Percentiles rank a stretch among this genome's conserved stretches.
Evolutionary conservation across 2,797 vertebrate genomes (phyloP).

Genomic region (Parotocinclus haroldoi): DNA sequence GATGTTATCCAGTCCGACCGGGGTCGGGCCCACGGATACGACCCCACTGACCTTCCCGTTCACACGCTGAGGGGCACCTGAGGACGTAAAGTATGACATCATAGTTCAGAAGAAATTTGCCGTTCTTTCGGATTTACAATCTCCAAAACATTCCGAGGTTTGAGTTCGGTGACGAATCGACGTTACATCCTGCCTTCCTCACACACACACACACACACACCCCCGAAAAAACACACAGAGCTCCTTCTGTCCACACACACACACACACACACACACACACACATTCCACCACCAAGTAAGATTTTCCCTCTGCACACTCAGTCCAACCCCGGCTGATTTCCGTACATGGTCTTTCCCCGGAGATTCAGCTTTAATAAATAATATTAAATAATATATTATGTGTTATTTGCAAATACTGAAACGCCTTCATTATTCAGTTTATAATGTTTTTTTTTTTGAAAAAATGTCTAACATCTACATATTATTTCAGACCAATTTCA

Average conservation of each 20-base stretch:
- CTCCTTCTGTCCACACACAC: conserved; percentile 33
- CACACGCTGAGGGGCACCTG: conserved; percentile 89
- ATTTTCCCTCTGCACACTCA: conserved; percentile 23
- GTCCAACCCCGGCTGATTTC: too few relatives aligned
- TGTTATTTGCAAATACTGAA: too few relatives aligned
- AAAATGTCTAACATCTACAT: too few relatives aligned
- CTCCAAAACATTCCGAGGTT: too few relatives aligned
- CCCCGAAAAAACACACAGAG: conserved; percentile 40
- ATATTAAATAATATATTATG: too few relatives aligned
- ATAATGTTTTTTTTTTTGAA: too few relatives aligned
- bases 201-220: background rate
- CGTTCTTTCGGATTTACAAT: too few relatives aligned
- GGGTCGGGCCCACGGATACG: conserved; percentile 72
- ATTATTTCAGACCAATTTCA: too few relatives aligned
- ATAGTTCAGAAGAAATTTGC: too few relatives aligned
- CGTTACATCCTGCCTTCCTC: background rate
- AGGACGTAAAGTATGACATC: background rate
- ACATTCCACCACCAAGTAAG: conserved; percentile 29
- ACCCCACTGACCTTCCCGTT: conserved; percentile 89
- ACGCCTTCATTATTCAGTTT: too few relatives aligned
- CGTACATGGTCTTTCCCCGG: too few relatives aligned
- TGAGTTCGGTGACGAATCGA: conserved; percentile 8
- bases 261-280: conserved; percentile 20
- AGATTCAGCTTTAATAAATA: too few relatives aligned
- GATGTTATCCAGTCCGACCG: conserved; percentile 71